Base-by-base conservation (phyloP, 2,797 vertebrate genomes). In the Tiaroga cobitis region DNA sequence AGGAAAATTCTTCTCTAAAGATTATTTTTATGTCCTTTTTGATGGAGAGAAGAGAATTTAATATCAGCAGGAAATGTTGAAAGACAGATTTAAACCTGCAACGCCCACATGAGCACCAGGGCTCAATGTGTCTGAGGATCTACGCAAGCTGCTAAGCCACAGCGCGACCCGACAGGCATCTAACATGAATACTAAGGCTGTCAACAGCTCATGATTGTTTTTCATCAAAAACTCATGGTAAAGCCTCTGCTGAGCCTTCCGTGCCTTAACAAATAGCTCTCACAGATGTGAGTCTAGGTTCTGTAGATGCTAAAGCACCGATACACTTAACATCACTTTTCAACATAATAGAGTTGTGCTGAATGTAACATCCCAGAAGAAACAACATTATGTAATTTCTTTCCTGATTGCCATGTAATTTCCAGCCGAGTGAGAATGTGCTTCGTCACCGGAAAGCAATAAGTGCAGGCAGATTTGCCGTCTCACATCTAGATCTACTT, bases 361-460 rank as follows among this genome's bases (percentile, higher is more conserved):
- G 34, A 78, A 46, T 41, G 26, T 24, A 83, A 43, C 73, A 77
- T 77, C 74, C 34, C 46, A 43, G 18, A 43, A 76, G 73, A 67
- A 68, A 59, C 34, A 18, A 37, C 63, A 56, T 84, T 68, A 84
- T 77, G 49, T 32, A 34, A 59, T 69, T 69, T 78, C 13, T 39
- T 59, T 69, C 32, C 63, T 77, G 43, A 41, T 68, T 67, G n/a
- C 65, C 74, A 3, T 77, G 37, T 68, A 51, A 78, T 84, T 68
- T 84, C 74, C 37, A 78, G 63, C n/a, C 29, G 41, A 49, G 78
- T 0, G 29, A n/a, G 63, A 80, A 68, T 67, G 41, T 68, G 43
- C 41, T 49, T 56, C 1, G 26, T 65, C 63, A 67, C 49, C 21
- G 67, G n/a, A 69, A 84, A 78, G 74, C 74, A 78, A 59, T 84